Base-by-base conservation (phyloP, 1,140 invertebrate genomes). In the Berghia stephanieae region DNA sequence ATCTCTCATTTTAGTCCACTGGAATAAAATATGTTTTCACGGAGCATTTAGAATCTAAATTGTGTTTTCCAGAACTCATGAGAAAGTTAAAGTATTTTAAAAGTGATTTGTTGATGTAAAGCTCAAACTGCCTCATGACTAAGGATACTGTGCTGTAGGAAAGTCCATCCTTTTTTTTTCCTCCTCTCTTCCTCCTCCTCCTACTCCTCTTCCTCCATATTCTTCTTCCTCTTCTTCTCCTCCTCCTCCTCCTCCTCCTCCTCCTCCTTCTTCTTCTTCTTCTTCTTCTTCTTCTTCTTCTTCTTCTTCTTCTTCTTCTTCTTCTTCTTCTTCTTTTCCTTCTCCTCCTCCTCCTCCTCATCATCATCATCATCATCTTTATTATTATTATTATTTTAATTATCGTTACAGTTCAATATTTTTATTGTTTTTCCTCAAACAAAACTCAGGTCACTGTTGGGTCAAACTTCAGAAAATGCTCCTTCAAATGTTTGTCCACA, bases 401-500 rank as follows among this genome's bases (percentile, higher is more conserved):
- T 31, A 6, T 27, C 5, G 5, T 8, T n/a, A 6, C 55, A 4
- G 55, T 60, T 21, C 21, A 24, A 68, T 34, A 36, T 13, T 68
- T 68, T 38, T 31, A 10, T 34, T 38, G 5, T 38, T 38, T 63
- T 60, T 40, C 34, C 36, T 36, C 36, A 49, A 44, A 49, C 49
- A 49, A 60, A 66, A 66, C 40, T 46, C 40, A 78, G 27, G 60
- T 78, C 5, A 42, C 68, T 43, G 69, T 60, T 27, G 49, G 55
- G 21, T 57, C 69, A 42, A 63, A 55, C n/a, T 31, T 46, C 44
- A 67, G 46, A 78, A 13, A 43, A 76, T 60, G 70, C 73, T 43
- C 86, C 84, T 80, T 72, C 71, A 52, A 80, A 83, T 34, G 86
- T 81, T 72, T 83, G 81, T 80, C 16, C 79, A 5, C 73, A 81